Evolutionary conservation across 2,888 invertebrate genomes (phyloP), one percentile per base, ranked within the genome.

Genomic region (Heliconius hortense): DNA sequence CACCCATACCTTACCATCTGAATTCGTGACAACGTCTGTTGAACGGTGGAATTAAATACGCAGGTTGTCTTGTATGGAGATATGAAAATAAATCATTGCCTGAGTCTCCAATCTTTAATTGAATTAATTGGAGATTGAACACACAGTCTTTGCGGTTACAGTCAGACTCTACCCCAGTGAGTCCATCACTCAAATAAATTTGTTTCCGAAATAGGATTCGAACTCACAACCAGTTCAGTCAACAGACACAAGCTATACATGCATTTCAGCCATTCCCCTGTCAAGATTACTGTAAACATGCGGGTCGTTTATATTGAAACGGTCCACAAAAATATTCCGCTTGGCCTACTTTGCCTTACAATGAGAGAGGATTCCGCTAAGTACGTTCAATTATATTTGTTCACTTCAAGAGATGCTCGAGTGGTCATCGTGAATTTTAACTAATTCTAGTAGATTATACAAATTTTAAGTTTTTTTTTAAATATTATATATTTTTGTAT

Each of bases 321-420:
- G n/a, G 35, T 31, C 31, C 31, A 56, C 53, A 69, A 69, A 56
- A 69, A 69, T 69, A 69, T 56, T 69, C 31, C 53, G 35, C 31
- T n/a, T 56, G 56, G 69, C 56, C 69, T 35, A 69, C 56, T 56
- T 56, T 18, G 56, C 13, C 56, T 31, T 31, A 56, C 69, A 35
- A 69, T 69, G 56, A 56, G 56, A 56, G 56, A n/a, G 24, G 35
- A 35, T 69, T 56, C 15, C 66, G 13, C 66, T 66, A 66, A 43
- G 66, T 69, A 69, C 24, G 56, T 56, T n/a, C 56, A 35, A 69
- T 69, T 69, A 69, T 69, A 69, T 69, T 69, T 53, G 69, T 56
- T 69, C 56, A 35, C 56, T 69, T 35, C 31, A 35, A 56, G 56
- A 69, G 56, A 69, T 35, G n/a, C 35, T 69, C n/a, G n/a, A 35